Evolutionary conservation across 2,888 invertebrate species (phyloP).

Genomic region (Phlogophora meticulosa): DNA sequence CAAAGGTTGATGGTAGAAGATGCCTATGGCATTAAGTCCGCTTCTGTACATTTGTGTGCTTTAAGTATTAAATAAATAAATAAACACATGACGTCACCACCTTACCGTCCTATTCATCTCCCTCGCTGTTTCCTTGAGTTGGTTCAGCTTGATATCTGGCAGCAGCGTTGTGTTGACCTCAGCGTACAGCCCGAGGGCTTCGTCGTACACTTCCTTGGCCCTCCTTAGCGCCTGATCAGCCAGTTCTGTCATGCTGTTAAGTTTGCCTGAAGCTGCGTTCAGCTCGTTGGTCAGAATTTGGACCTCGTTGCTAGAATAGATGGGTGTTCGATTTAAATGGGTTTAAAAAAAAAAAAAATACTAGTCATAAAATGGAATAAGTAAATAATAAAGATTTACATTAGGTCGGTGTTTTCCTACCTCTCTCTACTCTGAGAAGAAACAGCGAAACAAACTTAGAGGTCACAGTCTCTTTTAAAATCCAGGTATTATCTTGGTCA

Average conservation of each 20-base stretch:
- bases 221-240: slow-evolving; percentile 94
- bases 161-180: slow-evolving; percentile 95
- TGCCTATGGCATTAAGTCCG: no score
- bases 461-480: no score
- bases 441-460: no score
- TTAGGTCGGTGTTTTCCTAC: no score
- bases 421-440: no score
- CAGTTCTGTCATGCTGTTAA: slow-evolving; percentile 93
- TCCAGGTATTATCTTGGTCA: no score
- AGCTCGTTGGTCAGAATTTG: slow-evolving; percentile 93
- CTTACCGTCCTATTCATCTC: slow-evolving; percentile 93
- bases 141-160: slow-evolving; percentile 94
- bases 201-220: slow-evolving; percentile 95
- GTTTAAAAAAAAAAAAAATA: no score
- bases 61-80: no score
- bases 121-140: slow-evolving; percentile 93
- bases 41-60: no score
- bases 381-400: no score
- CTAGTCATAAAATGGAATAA: no score
- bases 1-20: no score
- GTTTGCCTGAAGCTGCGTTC: slow-evolving; percentile 92
- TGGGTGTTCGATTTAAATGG: not conserved
- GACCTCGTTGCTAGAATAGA: slow-evolving; percentile 91
- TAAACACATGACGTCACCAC: slow-evolving; percentile 9
- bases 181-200: slow-evolving; percentile 95